Conservation (phyloP, 1,140 invertebrate species). For the Zaprionus vittiger region DNA sequence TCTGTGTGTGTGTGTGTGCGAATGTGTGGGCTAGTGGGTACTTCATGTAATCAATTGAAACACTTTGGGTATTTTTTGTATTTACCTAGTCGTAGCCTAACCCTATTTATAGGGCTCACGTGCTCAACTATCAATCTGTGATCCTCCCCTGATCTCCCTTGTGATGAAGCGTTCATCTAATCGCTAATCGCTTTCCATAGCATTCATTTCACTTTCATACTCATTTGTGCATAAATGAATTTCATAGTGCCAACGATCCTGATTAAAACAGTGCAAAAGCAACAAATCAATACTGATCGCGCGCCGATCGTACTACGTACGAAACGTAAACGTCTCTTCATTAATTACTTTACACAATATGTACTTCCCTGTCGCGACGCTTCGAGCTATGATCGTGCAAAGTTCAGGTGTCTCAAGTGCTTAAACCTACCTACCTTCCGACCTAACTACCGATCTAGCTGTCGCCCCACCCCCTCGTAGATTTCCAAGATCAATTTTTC, state of each 20-base stretch:
- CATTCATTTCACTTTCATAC: slow-evolving; percentile 14
- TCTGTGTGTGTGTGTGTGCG: not conserved
- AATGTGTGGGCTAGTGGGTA: not conserved
- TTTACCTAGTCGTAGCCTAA: not conserved
- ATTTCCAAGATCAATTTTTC: not conserved
- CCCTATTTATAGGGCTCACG: slow-evolving; percentile 44
- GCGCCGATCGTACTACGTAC: not conserved
- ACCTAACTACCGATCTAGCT: not conserved
- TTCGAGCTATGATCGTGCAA: not conserved
- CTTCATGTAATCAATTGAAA: slow-evolving; percentile 24
- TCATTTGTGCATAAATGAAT: slow-evolving; percentile 6
- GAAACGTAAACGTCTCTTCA: slow-evolving; percentile 1
- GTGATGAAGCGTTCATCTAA: not conserved
- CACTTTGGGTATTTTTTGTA: slow-evolving; percentile 43
- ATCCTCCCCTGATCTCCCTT: not conserved
- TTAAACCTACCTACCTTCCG: not conserved
- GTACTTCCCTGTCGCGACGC: not conserved
- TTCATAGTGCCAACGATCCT: not conserved
- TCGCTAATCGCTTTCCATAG: not conserved
- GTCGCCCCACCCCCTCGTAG: not conserved
- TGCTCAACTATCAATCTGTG: not conserved
- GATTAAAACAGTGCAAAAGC: not conserved
- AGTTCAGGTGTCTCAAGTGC: not conserved
- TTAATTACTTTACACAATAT: not conserved
- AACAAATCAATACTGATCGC: slow-evolving; percentile 2